These are phyloP conservation scores for Neoitamus cyanurus DNA, from an alignment of 2,888 invertebrate genomes.

Conservation along the genomic window DNA sequence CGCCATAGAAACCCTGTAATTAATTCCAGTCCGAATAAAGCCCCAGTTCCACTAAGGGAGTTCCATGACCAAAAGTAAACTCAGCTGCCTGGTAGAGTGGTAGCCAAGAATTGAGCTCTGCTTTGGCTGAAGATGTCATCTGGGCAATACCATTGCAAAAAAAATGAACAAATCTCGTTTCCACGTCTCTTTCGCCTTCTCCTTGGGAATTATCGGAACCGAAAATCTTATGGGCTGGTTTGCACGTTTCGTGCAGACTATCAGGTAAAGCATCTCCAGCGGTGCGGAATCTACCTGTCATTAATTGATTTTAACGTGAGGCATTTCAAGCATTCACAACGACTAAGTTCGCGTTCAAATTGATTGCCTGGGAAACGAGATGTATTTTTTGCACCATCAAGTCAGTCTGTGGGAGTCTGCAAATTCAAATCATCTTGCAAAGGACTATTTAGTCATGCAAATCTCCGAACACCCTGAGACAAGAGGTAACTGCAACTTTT, in stretches of 20 bases:
- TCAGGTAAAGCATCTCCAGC: background rate
- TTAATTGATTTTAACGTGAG: conserved; percentile 28
- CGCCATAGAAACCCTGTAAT: background rate
- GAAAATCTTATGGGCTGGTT: background rate
- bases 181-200: background rate
- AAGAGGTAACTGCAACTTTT: background rate
- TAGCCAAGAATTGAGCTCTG: background rate
- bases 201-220: background rate
- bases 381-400: background rate
- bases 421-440: background rate
- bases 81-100: background rate
- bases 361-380: background rate
- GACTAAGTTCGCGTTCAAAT: background rate
- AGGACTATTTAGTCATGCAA: background rate
- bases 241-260: conserved; percentile 5
- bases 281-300: conserved; percentile 27
- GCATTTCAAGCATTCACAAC: background rate
- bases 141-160: background rate
- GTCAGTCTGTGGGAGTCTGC: background rate
- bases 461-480: background rate
- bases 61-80: background rate
- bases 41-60: background rate
- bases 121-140: conserved; percentile 4
- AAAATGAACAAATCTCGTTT: background rate
- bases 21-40: background rate